Percentiles rank a stretch among this genome's conserved stretches.
Evolutionary conservation across 1,140 invertebrate species (phyloP).

Genomic region (Drosophila parvula): DNA sequence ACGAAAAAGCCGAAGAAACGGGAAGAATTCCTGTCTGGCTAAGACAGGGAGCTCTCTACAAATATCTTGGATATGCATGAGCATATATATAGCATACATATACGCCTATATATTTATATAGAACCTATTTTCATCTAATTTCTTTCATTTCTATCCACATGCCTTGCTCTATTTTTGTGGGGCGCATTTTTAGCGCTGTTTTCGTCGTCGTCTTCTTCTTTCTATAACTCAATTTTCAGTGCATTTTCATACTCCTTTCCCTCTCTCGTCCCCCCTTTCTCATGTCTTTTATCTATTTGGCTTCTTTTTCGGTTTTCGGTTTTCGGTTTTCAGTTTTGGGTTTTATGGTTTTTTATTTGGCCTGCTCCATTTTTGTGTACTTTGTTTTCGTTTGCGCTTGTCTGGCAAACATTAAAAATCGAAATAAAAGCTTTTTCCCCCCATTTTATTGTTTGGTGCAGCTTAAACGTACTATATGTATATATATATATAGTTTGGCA

Average conservation of each 20-base stretch:
- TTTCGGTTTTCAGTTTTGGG: slow-evolving; percentile 37
- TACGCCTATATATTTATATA: slow-evolving; percentile 55
- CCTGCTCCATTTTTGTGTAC: slow-evolving; percentile 43
- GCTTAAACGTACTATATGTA: slow-evolving; percentile 1
- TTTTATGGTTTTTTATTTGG: slow-evolving; percentile 35
- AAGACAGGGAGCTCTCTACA: slow-evolving; percentile 47
- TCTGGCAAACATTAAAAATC: slow-evolving; percentile 47
- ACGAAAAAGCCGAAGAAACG: slow-evolving; percentile 40
- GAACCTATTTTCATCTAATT: slow-evolving; percentile 79
- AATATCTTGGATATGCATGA: slow-evolving; percentile 53
- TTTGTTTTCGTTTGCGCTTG: slow-evolving; percentile 48
- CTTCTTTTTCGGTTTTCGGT: slow-evolving; percentile 33
- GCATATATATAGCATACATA: slow-evolving; percentile 40
- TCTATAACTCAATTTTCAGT: slow-evolving; percentile 73
- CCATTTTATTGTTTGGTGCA: slow-evolving; percentile 33
- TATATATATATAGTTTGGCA: slow-evolving; percentile 16
- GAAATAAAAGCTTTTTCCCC: slow-evolving; percentile 42
- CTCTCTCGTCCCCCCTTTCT: slow-evolving; percentile 3
- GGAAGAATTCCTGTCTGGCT: slow-evolving; percentile 71
- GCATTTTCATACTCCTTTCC: slow-evolving; percentile 35
- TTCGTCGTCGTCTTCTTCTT: slow-evolving; percentile 54
- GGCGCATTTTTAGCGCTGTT: slow-evolving; percentile 65
- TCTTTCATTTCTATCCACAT: slow-evolving; percentile 73
- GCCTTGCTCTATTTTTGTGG: slow-evolving; percentile 74
- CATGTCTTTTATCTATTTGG: slow-evolving; percentile 31